Evolutionary conservation across 1,140 invertebrate species (phyloP).

Genomic region (Drosophila insularis): DNA sequence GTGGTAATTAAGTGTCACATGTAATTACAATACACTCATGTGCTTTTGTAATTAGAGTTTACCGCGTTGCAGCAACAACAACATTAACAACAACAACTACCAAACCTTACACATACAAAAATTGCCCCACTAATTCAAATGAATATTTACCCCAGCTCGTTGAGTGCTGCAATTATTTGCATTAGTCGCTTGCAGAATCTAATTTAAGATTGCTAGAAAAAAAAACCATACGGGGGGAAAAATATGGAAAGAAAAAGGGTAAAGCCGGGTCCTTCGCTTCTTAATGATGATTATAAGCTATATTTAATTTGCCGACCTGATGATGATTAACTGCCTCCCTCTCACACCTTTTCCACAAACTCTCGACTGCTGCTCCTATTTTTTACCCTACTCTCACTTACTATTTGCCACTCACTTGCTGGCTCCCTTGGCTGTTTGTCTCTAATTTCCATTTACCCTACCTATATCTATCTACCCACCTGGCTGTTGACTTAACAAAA

Average conservation of each 20-base stretch:
- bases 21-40: slow-evolving; percentile 81
- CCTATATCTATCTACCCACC: background rate
- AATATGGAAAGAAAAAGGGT: no score
- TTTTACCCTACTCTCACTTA: background rate
- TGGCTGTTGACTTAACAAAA: slow-evolving; percentile 22
- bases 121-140: slow-evolving; percentile 60
- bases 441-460: slow-evolving; percentile 41
- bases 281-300: background rate
- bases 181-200: slow-evolving; percentile 24
- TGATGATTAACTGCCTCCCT: background rate
- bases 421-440: slow-evolving; percentile 13
- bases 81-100: slow-evolving; percentile 7
- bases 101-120: slow-evolving; percentile 16
- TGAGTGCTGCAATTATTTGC: slow-evolving; percentile 67
- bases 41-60: slow-evolving; percentile 77
- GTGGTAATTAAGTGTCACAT: slow-evolving; percentile 79
- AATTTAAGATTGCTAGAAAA: slow-evolving; percentile 17
- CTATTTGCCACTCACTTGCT: background rate
- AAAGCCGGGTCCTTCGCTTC: no score
- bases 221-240: background rate
- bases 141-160: slow-evolving; percentile 47
- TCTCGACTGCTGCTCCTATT: background rate
- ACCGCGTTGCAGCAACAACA: slow-evolving; percentile 51
- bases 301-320: slow-evolving; percentile 4
- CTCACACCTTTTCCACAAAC: no score